Conservation (phyloP, 2,888 invertebrate genomes). For the Sialis fuliginosa region DNA sequence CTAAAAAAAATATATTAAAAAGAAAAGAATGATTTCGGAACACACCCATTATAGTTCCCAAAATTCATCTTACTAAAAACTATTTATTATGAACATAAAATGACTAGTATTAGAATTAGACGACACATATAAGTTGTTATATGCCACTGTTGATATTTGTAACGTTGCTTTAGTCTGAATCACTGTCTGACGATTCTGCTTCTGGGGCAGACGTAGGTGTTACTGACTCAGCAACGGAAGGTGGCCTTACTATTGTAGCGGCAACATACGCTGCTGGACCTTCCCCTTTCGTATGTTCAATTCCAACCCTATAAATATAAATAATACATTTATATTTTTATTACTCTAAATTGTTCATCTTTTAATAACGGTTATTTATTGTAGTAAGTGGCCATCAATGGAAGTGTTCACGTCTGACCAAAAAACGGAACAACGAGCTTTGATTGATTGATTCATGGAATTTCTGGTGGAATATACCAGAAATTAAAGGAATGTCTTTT, state of each 20-base stretch:
- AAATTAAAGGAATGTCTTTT: no score
- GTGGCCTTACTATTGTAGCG: conserved; percentile 33
- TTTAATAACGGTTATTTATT: not conserved
- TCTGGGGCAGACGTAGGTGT: conserved; percentile 25
- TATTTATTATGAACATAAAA: not conserved
- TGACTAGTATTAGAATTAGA: not conserved
- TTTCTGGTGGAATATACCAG: no score
- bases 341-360: not conserved
- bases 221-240: conserved; percentile 20
- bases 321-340: no score
- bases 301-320: conserved; percentile 49
- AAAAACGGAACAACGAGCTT: no score
- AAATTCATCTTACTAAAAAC: not conserved
- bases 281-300: conserved; percentile 69
- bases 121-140: no score
- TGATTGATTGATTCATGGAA: no score
- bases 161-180: conserved; percentile 4
- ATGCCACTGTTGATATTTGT: not conserved
- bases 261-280: conserved; percentile 48
- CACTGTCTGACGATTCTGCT: conserved; percentile 24
- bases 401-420: no score
- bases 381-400: no score
- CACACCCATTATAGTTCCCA: not conserved
- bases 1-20: not conserved
- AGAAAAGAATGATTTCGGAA: not conserved